Conservation (phyloP, 2,888 invertebrate species). For the Drosophila silvestris region DNA sequence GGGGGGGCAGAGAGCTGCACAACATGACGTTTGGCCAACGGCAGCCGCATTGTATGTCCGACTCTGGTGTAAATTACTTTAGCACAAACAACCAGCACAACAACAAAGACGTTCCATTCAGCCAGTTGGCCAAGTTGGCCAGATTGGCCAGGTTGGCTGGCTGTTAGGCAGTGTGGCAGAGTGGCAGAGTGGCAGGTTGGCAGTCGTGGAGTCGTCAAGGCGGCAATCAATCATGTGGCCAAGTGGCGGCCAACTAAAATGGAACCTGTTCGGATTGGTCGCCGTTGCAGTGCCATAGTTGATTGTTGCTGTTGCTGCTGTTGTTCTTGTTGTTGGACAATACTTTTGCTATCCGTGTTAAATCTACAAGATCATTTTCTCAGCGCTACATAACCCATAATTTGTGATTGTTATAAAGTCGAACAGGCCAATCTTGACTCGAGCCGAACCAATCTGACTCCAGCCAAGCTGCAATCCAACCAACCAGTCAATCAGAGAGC, state of each 20-base stretch:
- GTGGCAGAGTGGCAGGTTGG: conserved; percentile 34
- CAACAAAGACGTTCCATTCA: conserved; percentile 51
- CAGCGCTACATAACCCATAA: conserved; percentile 68
- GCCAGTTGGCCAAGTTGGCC: conserved; percentile 46
- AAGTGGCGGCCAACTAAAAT: conserved; percentile 63
- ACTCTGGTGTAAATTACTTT: conserved; percentile 62
- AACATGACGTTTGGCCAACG: conserved; percentile 64
- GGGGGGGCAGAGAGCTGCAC: conserved; percentile 35
- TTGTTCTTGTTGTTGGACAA: conserved; percentile 8
- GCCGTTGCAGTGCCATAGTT: conserved; percentile 41
- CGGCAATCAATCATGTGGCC: conserved; percentile 81
- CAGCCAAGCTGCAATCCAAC: neutral
- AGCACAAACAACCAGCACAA: conserved; percentile 35
- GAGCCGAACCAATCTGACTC: conserved; percentile 17
- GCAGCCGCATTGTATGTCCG: conserved; percentile 53
- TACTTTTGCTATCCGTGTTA: conserved; percentile 71
- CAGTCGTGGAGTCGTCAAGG: conserved; percentile 76
- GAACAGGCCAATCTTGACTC: conserved; percentile 63
- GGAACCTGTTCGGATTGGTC: conserved; percentile 74
- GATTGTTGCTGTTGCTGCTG: conserved; percentile 9
- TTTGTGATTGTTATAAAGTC: conserved; percentile 78
- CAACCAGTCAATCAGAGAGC: conserved; percentile 51
- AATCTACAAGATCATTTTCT: conserved; percentile 83
- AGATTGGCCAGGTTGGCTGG: conserved; percentile 19
- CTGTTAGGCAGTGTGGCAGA: conserved; percentile 26